Base-by-base conservation (phyloP, 1,140 invertebrate genomes). In the Trissolcus basalis region DNA sequence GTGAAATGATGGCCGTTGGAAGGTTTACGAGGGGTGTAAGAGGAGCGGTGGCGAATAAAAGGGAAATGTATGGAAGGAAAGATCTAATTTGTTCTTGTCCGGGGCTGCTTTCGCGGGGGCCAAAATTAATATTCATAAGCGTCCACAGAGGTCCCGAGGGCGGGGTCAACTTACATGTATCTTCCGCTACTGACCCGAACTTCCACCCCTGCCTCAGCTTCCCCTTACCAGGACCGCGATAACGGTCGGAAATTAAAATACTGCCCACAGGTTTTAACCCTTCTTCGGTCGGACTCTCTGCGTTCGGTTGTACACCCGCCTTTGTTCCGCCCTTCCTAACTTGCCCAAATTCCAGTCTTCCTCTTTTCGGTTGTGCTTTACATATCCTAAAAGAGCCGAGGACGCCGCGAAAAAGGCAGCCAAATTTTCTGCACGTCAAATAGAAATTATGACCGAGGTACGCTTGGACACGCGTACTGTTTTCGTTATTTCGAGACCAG, bases 61-160 rank as follows among this genome's bases (percentile, higher is more conserved):
- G 84, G 86, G 83, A 85, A 88, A 88, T 88, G 82, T 86, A 87
- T 86, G 85, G 84, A 88, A 88, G 86, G 86, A 86, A 88, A 88
- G 86, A 87, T 88, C 85, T 88, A 88, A 88, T 88, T 88, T 88
- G 87, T 88, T 88, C 86, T 85, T 86, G 87, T 88, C 80, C 85
- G 82, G 80, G 80, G 83, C 80, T 85, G 80, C 81, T 85, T 83
- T 84, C 80, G 82, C 76, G 71, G 80, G 79, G 82, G 80, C 68
- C 80, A 79, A 85, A 87, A 88, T 88, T 88, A 88, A 88, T 88
- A 89, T 88, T 89, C 86, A 87, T 88, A 89, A 89, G 87, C 87
- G 87, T 86, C 85, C 85, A 82, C 80, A 87, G 82, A 88, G 86
- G 84, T 87, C 86, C 85, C 85, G 84, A 86, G 85, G 87, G 87